phyloP scores from a whole-genome alignment of 2,888 invertebrate species.

The Drosophila demipolita region DNA sequence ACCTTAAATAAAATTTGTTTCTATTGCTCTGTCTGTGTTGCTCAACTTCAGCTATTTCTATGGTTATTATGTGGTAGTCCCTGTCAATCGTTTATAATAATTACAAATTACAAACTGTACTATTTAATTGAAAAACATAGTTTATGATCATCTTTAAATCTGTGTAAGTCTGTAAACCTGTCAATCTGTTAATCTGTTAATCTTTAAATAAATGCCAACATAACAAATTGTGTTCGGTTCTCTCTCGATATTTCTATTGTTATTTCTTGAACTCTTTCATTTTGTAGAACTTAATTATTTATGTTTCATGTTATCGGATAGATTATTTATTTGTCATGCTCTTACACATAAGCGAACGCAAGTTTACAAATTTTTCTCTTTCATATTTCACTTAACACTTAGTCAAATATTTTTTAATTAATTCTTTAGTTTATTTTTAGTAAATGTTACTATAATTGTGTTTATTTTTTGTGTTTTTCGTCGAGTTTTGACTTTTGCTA shows the following conservation, averaged over 20 bases:
- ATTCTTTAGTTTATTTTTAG: conserved; percentile 33
- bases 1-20: conserved; percentile 68
- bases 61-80: conserved; percentile 77
- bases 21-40: conserved; percentile 57
- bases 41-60: conserved; percentile 70
- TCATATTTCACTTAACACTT: conserved; percentile 67
- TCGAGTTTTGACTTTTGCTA: conserved; percentile 57
- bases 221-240: conserved; percentile 66
- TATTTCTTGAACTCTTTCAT: conserved; percentile 4
- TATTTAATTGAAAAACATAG: conserved; percentile 48
- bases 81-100: conserved; percentile 80
- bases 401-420: conserved; percentile 58
- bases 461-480: conserved; percentile 43
- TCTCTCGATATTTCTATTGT: conserved; percentile 40
- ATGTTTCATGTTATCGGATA: conserved; percentile 12
- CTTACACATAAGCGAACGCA: conserved; percentile 61
- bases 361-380: conserved; percentile 66
- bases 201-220: conserved; percentile 64
- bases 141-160: conserved; percentile 22
- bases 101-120: conserved; percentile 61
- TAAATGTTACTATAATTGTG: conserved; percentile 67
- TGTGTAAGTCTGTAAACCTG: conserved; percentile 28
- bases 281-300: conserved; percentile 46
- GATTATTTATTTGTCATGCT: conserved; percentile 36
- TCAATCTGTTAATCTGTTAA: conserved; percentile 20